phyloP scores from a whole-genome alignment of 2,888 invertebrate genomes.

The Chaitophorus viminalis region DNA sequence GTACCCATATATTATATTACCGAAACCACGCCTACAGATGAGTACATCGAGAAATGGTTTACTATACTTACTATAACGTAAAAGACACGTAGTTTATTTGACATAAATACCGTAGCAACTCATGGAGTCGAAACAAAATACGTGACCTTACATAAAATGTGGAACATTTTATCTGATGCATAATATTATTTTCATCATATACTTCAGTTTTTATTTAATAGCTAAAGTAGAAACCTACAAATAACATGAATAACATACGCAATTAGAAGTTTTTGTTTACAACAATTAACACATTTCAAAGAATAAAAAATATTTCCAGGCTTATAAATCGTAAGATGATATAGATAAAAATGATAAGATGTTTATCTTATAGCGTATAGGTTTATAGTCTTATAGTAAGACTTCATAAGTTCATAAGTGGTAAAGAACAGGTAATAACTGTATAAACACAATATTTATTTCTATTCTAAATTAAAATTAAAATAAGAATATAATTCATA shows the following conservation, averaged over 20 bases:
- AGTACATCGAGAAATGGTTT: slow-evolving; percentile 32
- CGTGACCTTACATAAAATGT: slow-evolving; percentile 57
- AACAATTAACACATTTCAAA: background rate
- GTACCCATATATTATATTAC: slow-evolving; percentile 43
- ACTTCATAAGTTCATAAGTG: no score
- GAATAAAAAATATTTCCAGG: background rate
- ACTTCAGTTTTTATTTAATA: slow-evolving; percentile 30
- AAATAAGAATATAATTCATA: background rate
- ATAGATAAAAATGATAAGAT: no score
- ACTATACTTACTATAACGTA: background rate
- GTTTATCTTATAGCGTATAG: no score
- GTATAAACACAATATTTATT: background rate
- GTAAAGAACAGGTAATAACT: background rate
- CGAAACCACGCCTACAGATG: slow-evolving; percentile 55
- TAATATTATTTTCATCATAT: slow-evolving; percentile 25
- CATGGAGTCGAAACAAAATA: slow-evolving; percentile 13
- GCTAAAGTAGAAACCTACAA: background rate
- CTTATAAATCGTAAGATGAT: background rate
- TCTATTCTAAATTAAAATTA: background rate
- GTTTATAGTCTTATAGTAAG: no score
- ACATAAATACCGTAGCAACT: slow-evolving; percentile 48
- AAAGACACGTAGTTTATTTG: slow-evolving; percentile 56
- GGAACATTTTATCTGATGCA: slow-evolving; percentile 25
- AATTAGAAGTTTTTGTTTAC: background rate
- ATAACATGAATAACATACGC: slow-evolving; percentile 8